Evolutionary conservation across 2,888 invertebrate genomes (phyloP).

Genomic region (Leistus spinibarbis): DNA sequence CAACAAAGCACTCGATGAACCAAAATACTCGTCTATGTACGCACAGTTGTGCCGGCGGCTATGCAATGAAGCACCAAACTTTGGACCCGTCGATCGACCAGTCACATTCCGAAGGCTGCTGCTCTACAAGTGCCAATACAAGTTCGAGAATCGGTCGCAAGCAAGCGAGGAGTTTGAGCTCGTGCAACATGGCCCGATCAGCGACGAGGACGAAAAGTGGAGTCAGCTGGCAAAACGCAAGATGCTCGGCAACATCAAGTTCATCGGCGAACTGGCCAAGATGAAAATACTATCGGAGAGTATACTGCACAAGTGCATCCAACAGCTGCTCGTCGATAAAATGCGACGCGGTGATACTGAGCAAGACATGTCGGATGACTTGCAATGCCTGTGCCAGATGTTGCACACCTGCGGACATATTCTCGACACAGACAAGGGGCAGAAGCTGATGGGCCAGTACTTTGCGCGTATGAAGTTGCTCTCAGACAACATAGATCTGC

Average conservation of each 20-base stretch:
- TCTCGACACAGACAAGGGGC: constrained; percentile 87
- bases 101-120: constrained; percentile 90
- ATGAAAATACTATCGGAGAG: constrained; percentile 92
- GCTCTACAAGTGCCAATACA: constrained; percentile 93
- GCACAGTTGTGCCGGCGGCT: constrained; percentile 98
- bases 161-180: constrained; percentile 54
- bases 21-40: constrained; percentile 99
- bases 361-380: constrained; percentile 90
- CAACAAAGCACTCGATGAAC: constrained; percentile 99
- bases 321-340: constrained; percentile 66
- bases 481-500: constrained; percentile 82
- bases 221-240: constrained; percentile 93
- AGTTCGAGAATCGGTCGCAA: constrained; percentile 89
- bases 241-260: constrained; percentile 98
- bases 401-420: constrained; percentile 97
- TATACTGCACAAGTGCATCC: constrained; percentile 92
- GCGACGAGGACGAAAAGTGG: constrained; percentile 87
- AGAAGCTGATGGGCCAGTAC: constrained; percentile 95
- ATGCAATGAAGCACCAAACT: constrained; percentile 96
- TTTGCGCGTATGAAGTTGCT: constrained; percentile 91
- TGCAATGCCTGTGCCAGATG: constrained; percentile 98
- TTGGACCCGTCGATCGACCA: constrained; percentile 75
- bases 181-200: constrained; percentile 49
- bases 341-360: constrained; percentile 56
- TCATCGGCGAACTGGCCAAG: constrained; percentile 97